These are phyloP conservation scores for Sinopyrophorus schimmeli DNA, from an alignment of 2,888 invertebrate species.

Conservation along the genomic window DNA sequence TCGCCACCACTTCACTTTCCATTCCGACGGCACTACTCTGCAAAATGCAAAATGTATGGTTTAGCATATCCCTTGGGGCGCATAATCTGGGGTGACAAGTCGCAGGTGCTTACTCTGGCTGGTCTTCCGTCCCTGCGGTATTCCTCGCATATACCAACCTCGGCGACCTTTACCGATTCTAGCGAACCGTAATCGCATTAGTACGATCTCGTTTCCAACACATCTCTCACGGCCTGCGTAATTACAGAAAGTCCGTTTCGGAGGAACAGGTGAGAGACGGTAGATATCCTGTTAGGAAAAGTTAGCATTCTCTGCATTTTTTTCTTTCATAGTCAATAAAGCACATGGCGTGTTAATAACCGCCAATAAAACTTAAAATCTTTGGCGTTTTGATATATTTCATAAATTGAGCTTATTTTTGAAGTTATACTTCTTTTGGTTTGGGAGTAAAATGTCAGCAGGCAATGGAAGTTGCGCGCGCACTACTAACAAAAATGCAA, in stretches of 20 bases:
- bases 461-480: no score
- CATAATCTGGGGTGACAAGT: conserved; percentile 51
- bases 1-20: conserved; percentile 62
- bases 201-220: conserved; percentile 49
- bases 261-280: conserved; percentile 35
- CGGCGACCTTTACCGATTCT: conserved; percentile 26
- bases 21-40: conserved; percentile 40
- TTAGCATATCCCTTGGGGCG: conserved; percentile 46
- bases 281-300: conserved; percentile 35
- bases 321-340: no score
- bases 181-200: conserved; percentile 47
- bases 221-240: conserved; percentile 44
- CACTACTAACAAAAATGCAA: no score
- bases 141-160: not conserved
- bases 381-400: no score
- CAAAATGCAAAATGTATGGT: conserved; percentile 50
- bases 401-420: no score
- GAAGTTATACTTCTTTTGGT: no score
- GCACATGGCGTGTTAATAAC: no score
- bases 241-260: conserved; percentile 35
- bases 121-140: conserved; percentile 32
- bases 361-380: no score
- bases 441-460: no score
- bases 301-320: no score
- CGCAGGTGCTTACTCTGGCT: conserved; percentile 50